A percentile compares a stretch with the other conserved stretches of the same genome.
Evolutionary conservation across 2,888 invertebrate species (phyloP).

Genomic region (Chironomus tentans): DNA sequence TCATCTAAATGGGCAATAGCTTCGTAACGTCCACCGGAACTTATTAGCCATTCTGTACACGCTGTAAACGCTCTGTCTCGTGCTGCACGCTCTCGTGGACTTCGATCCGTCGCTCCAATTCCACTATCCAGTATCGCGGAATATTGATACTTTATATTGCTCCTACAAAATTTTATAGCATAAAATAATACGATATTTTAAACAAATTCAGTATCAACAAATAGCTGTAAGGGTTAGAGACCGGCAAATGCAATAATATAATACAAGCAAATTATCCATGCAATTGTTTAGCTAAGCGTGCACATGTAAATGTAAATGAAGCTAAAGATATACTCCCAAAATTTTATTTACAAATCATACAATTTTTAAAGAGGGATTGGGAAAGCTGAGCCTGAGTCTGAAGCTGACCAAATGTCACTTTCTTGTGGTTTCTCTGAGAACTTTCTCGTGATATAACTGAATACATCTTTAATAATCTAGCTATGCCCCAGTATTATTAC

Average conservation of each 20-base stretch:
- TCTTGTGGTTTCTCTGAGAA: no score
- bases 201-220: neutral
- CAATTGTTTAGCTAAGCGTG: neutral
- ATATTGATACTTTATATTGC: constrained; percentile 47
- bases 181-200: constrained; percentile 31
- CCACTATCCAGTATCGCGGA: constrained; percentile 53
- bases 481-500: no score
- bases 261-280: neutral
- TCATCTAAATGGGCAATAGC: constrained; percentile 69
- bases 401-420: no score
- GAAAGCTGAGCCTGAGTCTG: no score
- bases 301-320: neutral
- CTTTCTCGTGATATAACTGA: no score
- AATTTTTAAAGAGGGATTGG: no score
- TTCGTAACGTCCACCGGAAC: constrained; percentile 61
- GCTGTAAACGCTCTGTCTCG: constrained; percentile 57
- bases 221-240: neutral
- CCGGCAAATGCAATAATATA: neutral
- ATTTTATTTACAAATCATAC: no score
- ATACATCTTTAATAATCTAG: no score
- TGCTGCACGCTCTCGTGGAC: constrained; percentile 55
- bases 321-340: no score
- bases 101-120: constrained; percentile 50
- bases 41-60: constrained; percentile 48
- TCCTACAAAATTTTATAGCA: constrained; percentile 39